Base-by-base conservation (phyloP, 2,113 vertebrate genomes). In the Actenoides lindsayi region DNA sequence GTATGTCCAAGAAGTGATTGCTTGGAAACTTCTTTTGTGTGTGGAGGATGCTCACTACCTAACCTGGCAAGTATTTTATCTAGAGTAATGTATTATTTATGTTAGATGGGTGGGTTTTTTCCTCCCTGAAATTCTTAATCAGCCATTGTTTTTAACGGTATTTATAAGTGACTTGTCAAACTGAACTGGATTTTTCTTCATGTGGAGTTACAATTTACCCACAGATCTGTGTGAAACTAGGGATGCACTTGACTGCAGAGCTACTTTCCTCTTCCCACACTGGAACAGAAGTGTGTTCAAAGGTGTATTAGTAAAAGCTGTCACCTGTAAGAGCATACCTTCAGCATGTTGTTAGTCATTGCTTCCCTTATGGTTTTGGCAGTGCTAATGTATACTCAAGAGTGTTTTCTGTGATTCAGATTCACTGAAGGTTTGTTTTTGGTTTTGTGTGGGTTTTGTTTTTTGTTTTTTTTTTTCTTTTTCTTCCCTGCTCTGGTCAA, bases 121-220 rank as follows among this genome's bases (percentile, higher is more conserved):
- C 1, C 1, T 5, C 4, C 5, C 5, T 0, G 1, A n/a, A 54
- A 28, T 63, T 89, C 23, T 82, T 81, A 1, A n/a, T 28, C 2
- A 17, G 10, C 4, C 2, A 2, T 48, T 70, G 15, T 3, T 44
- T 87, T 69, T 53, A 74, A 25, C 21, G 69, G 6, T 46, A 10
- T 46, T 91, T 84, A 3, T 51, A 51, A 51, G 11, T 20, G 5
- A 8, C 9, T 16, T 16, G 28, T 37, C 27, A 67, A 89, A 48
- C 19, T 27, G 37, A 82, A 48, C 20, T 68, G 41, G 8, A 25
- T 30, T 87, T 88, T 73, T 74, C 14, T n/a, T 20, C 17, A 35
- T 3, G 1, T n/a, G 11, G 13, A 77, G 24, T 56, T 75, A 44
- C 16, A 65, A 21, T 73, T 92, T 83, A 35, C 20, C 10, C 14